Evolutionary conservation across 2,888 invertebrate genomes (phyloP).

Genomic region (Calameuta idolon): DNA sequence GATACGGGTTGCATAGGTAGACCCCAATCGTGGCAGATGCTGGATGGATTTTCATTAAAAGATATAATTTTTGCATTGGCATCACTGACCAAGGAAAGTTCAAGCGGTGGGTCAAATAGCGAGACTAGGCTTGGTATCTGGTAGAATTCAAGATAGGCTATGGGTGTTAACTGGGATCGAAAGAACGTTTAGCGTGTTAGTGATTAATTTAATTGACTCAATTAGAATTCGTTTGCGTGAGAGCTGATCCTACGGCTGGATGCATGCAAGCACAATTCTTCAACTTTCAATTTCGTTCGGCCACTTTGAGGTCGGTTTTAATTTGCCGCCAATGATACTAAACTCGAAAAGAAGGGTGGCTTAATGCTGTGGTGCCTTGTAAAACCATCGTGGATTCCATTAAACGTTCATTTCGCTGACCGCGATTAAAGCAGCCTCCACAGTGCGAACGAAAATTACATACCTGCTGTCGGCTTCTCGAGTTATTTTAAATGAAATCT

Average conservation of each 20-base stretch:
- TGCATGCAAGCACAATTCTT: conserved; percentile 30
- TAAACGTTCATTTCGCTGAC: conserved; percentile 43
- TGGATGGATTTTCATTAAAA: conserved; percentile 36
- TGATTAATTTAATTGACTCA: conserved; percentile 44
- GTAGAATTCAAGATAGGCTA: not conserved
- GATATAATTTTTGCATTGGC: not conserved
- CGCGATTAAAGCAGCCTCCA: conserved; percentile 32
- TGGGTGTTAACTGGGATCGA: not conserved
- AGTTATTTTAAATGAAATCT: conserved; percentile 29
- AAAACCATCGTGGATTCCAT: conserved; percentile 40
- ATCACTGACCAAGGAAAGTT: not conserved
- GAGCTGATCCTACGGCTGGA: conserved; percentile 14
- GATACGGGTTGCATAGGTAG: not conserved
- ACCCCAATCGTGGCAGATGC: conserved; percentile 25
- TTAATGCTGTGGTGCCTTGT: conserved; percentile 31
- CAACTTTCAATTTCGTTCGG: conserved; percentile 50
- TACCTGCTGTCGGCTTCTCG: conserved; percentile 21
- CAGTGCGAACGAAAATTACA: conserved; percentile 46
- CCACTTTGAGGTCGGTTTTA: conserved; percentile 50
- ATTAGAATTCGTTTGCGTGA: conserved; percentile 41
- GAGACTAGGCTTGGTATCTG: not conserved
- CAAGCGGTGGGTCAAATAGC: not conserved
- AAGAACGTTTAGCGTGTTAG: conserved; percentile 8
- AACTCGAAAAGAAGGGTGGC: conserved; percentile 43
- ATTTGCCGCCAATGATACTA: conserved; percentile 57